Conservation (phyloP, 2,888 invertebrate genomes). For the Oxycera nigricornis region DNA sequence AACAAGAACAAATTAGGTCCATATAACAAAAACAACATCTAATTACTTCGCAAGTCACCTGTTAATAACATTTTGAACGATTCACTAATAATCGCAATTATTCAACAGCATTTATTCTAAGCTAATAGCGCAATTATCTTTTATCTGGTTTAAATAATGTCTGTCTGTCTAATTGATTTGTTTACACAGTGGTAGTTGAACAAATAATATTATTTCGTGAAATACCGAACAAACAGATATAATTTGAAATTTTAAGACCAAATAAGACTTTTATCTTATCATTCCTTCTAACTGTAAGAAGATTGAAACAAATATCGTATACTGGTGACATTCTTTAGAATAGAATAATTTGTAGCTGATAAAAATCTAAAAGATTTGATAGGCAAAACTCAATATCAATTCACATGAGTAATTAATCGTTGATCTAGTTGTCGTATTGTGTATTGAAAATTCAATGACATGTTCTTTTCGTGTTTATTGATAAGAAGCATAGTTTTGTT, state of each 20-base stretch:
- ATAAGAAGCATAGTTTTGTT: background rate
- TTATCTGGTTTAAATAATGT: background rate
- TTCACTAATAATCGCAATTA: too few species aligned
- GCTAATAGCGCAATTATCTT: background rate
- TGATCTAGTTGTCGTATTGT: slow-evolving; percentile 9
- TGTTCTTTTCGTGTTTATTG: background rate
- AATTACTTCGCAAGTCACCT: too few species aligned
- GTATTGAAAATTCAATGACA: background rate
- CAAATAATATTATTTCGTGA: slow-evolving; percentile 7
- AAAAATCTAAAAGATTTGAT: background rate
- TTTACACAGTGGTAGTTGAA: slow-evolving; percentile 16
- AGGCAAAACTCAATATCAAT: background rate
- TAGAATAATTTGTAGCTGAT: slow-evolving; percentile 22
- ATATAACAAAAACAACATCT: too few species aligned
- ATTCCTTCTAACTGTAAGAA: background rate
- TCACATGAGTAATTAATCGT: slow-evolving; percentile 12
- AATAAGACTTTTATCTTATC: slow-evolving; percentile 15
- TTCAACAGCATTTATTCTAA: background rate
- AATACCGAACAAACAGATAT: slow-evolving; percentile 22
- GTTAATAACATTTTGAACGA: too few species aligned
- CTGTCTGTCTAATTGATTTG: slow-evolving; percentile 18
- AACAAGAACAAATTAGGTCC: too few species aligned
- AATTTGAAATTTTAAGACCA: background rate
- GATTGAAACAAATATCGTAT: too few species aligned
- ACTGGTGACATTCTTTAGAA: background rate